phyloP scores from a whole-genome alignment of 1,140 invertebrate species.

The Ptiloglossa arizonensis region DNA sequence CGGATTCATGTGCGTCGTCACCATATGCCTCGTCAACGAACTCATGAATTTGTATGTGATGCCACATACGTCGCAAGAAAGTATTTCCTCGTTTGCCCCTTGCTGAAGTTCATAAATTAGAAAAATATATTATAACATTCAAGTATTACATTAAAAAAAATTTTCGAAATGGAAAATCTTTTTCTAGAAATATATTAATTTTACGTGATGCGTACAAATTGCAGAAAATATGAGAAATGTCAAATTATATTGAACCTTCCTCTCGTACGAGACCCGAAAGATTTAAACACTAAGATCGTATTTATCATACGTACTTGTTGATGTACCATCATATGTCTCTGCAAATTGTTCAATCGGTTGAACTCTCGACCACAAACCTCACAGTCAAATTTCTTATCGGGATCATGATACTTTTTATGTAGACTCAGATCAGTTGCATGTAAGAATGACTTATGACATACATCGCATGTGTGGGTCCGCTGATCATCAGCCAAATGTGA shows the following conservation, averaged over 20 bases:
- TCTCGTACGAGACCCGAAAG: conserved; percentile 24
- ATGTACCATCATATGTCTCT: conserved; percentile 81
- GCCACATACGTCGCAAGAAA: conserved; percentile 79
- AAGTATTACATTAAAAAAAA: background rate
- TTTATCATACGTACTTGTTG: conserved; percentile 78
- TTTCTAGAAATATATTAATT: background rate
- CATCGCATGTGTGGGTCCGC: conserved; percentile 75
- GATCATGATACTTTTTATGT: conserved; percentile 80
- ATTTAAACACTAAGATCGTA: conserved; percentile 45
- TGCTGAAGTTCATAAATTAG: conserved; percentile 68
- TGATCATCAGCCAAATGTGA: conserved; percentile 78
- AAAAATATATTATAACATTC: background rate
- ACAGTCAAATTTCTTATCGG: conserved; percentile 80
- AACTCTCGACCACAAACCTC: conserved; percentile 81
- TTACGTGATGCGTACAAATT: conserved; percentile 37
- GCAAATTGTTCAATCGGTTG: conserved; percentile 81
- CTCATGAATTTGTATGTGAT: conserved; percentile 82
- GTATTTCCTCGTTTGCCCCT: conserved; percentile 77
- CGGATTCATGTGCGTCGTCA: conserved; percentile 80
- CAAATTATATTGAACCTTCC: conserved; percentile 14
- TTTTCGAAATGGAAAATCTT: background rate
- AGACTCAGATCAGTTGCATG: conserved; percentile 74
- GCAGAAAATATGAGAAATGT: conserved; percentile 50
- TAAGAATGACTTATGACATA: conserved; percentile 77
- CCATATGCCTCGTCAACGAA: conserved; percentile 81